Conservation (phyloP, 2,113 vertebrate genomes). For the Acanthisitta chloris region DNA sequence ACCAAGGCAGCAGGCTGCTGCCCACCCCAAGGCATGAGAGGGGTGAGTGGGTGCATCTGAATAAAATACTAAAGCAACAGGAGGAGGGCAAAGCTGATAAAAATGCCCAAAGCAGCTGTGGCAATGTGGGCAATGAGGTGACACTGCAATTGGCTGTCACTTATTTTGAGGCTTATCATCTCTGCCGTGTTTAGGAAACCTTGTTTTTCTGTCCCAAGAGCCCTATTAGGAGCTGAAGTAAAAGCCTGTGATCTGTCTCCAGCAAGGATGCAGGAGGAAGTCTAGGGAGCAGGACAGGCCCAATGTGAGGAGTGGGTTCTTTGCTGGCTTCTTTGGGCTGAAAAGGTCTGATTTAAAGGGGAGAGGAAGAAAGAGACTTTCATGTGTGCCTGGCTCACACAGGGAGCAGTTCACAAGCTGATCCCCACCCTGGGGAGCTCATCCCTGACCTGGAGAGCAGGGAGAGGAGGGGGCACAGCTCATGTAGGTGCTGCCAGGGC, state of each 20-base stretch:
- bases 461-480: neutral
- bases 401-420: neutral
- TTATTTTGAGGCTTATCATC: neutral
- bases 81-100: slow-evolving; percentile 10
- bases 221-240: neutral
- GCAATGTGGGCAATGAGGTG: slow-evolving; percentile 2
- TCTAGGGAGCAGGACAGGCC: neutral
- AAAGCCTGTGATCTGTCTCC: neutral
- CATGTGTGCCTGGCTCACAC: neutral
- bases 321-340: neutral
- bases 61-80: neutral
- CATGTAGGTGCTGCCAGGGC: neutral
- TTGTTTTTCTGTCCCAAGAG: neutral
- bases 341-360: neutral
- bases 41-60: neutral
- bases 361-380: neutral
- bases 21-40: neutral
- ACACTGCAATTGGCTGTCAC: neutral
- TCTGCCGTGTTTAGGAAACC: neutral
- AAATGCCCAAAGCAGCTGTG: slow-evolving; percentile 15
- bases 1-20: neutral
- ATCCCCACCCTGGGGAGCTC: neutral
- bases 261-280: neutral
- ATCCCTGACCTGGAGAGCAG: neutral
- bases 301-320: neutral